Evolutionary conservation across 64 coral and sea anemone genomes (phyloP), one percentile per base, ranked within the genome.

Genomic region (Pocillopora damicornis): DNA sequence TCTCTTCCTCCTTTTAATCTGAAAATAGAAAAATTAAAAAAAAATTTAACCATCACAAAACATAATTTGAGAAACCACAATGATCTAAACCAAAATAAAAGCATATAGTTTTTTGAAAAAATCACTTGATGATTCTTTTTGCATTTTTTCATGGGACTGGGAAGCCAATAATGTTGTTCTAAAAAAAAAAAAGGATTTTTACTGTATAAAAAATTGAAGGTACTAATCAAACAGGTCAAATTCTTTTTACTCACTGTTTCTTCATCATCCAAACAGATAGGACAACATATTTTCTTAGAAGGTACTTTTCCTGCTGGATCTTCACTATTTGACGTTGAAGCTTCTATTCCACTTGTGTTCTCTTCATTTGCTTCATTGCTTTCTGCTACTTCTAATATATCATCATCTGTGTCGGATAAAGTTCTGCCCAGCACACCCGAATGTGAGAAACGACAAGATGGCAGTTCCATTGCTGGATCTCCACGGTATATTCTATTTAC

Each of bases 1-100:
- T 36, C 97, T 72, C 78, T 95, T 99, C 86, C 93, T 83, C 63
- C 79, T 93, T 80, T 95, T 99, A 12, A 98, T 78, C 97, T 99
- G 91, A 89, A 74, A 62, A 87, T 30, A 30, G 63, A 35, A 15
- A 76, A 38, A 18, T 34, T 73, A 15, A 30, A 62, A 22, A 22
- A 45, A 16, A 5, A 15, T 1, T 75, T 16, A 5, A 81, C 45
- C 17, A 51, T 51, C 42, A 51, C 42, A 4, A 51, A 51, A 51
- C 42, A 0, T 51, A 51, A 51, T 7, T 4, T 2, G 7, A 51
- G 42, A 51, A 51, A 51, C 42, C 42, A 51, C 42, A 51, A 51
- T 51, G 7, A 51, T 51, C 42, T 51, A 51, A 51, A 16, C 59
- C 15, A 62, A 83, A 62, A 35, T 60, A 51, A 51, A 51, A 51